Evolutionary conservation across 2,888 invertebrate genomes (phyloP).

Genomic region (Aporophyla nigra): DNA sequence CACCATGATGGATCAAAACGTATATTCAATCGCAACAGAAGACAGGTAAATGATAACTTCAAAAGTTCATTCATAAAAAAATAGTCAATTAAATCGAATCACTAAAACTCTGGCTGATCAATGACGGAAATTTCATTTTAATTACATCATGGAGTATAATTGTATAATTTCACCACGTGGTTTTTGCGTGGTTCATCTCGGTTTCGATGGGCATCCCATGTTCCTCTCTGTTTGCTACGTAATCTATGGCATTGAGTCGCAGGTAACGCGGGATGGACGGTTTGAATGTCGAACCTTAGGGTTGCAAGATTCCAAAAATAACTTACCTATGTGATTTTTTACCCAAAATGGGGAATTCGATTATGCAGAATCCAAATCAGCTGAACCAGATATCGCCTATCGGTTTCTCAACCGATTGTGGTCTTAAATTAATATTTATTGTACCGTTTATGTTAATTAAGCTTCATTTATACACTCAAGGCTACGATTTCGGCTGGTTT

Average conservation of each 20-base stretch:
- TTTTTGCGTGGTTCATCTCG: slow-evolving; percentile 59
- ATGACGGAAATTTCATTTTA: slow-evolving; percentile 68
- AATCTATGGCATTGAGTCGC: slow-evolving; percentile 78
- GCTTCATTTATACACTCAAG: slow-evolving; percentile 33
- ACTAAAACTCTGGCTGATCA: slow-evolving; percentile 58
- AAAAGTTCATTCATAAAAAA: slow-evolving; percentile 47
- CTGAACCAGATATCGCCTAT: not conserved
- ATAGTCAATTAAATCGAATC: slow-evolving; percentile 35
- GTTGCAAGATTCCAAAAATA: slow-evolving; percentile 73
- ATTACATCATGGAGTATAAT: slow-evolving; percentile 68
- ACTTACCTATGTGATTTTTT: slow-evolving; percentile 6
- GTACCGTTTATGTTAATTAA: slow-evolving; percentile 46
- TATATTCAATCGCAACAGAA: not conserved
- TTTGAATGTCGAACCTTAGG: slow-evolving; percentile 83
- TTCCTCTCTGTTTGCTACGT: slow-evolving; percentile 68
- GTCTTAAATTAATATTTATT: slow-evolving; percentile 36
- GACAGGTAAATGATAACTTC: slow-evolving; percentile 22
- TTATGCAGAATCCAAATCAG: slow-evolving; percentile 10
- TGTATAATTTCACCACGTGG: slow-evolving; percentile 75
- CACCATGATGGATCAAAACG: not conserved
- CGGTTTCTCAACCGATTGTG: slow-evolving; percentile 5
- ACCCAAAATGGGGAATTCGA: not conserved
- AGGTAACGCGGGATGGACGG: slow-evolving; percentile 87
- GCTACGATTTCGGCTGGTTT: slow-evolving; percentile 14
- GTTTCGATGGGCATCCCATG: slow-evolving; percentile 63